Percentiles rank a stretch among this genome's conserved stretches.
Evolutionary conservation across 2,113 vertebrate species (phyloP).

Genomic region (Mesoclemmys tuberculata): DNA sequence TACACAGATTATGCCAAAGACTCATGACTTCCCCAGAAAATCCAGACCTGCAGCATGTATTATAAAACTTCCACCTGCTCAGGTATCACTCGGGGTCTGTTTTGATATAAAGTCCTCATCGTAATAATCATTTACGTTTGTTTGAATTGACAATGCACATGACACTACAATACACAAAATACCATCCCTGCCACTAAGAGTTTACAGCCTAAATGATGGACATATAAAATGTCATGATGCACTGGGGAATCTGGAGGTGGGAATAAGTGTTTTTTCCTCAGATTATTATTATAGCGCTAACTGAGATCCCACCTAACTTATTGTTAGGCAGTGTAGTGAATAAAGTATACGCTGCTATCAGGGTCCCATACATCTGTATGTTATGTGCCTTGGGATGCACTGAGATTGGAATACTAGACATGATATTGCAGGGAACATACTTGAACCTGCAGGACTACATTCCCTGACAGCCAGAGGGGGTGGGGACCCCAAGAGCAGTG

Average conservation of each 20-base stretch:
- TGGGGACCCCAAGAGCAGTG: neutral
- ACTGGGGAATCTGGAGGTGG: neutral
- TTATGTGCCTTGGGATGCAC: neutral
- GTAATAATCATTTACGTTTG: neutral
- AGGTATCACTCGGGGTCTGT: neutral
- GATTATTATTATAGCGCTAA: neutral
- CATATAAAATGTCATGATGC: neutral
- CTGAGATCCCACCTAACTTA: rapidly evolving
- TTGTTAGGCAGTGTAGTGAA: neutral
- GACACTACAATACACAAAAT: neutral
- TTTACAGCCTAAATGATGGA: neutral
- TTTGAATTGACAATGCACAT: neutral
- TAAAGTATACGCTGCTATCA: neutral
- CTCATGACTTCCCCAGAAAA: neutral
- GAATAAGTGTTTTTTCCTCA: neutral
- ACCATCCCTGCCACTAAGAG: neutral
- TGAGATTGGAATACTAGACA: neutral
- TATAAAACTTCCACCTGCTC: neutral
- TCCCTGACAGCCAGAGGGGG: neutral
- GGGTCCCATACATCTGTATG: neutral
- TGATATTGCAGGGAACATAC: neutral
- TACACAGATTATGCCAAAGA: neutral
- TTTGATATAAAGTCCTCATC: neutral
- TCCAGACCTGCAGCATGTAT: neutral
- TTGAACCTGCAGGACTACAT: neutral